Base-by-base conservation (phyloP, 1,140 invertebrate species). In the Drosophila elegans region DNA sequence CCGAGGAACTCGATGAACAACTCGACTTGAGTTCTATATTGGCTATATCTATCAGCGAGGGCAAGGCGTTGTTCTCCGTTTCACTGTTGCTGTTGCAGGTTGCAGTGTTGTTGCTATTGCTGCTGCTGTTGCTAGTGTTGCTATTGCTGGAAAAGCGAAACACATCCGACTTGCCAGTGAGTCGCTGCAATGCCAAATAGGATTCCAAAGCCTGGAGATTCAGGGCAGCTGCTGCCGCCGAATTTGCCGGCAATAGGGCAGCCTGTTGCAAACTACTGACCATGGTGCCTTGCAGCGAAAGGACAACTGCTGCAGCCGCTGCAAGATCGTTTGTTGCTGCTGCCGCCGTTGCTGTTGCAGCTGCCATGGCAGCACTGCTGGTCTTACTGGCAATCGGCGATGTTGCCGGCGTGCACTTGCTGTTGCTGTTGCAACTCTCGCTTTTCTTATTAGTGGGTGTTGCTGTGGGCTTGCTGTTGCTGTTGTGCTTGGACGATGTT, bases 161-260 rank as follows among this genome's bases (percentile, higher is more conserved):
- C 3, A 91, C 90, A 80, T 92, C 91, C 32, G 86, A 91, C 74
- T 90, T 92, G 13, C 92, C 93, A 2, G 94, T 94, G 25, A 97
- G 93, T 63, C 96, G 94, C 92, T 97, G 96, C 38, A 97, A 93
- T 11, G 96, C 96, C 85, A 97, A 93, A 93, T 97, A 97, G 29
- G 96, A 97, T 93, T 97, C 96, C 38, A 97, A 91, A 3, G 96
- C 96, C 93, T 97, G 96, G 4, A 97, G 93, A 92, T 97, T 97
- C 4, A 97, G 93, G 0, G 96, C 96, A 4, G 96, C 95, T 2
- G 96, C 96, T 2, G 96, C 96, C 1, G 96, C 95, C 1, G 96
- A 96, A 71, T 96, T 96, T 0, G 95, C 95, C 0, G 96, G 96
- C 57, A 97, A 90, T 5, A 97, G 91, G 0, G 96, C 96, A 0